A percentile compares a stretch with the other conserved stretches of the same genome.
Conservation (phyloP, 1,140 invertebrate species). For the Platorchestia sp. region DNA sequence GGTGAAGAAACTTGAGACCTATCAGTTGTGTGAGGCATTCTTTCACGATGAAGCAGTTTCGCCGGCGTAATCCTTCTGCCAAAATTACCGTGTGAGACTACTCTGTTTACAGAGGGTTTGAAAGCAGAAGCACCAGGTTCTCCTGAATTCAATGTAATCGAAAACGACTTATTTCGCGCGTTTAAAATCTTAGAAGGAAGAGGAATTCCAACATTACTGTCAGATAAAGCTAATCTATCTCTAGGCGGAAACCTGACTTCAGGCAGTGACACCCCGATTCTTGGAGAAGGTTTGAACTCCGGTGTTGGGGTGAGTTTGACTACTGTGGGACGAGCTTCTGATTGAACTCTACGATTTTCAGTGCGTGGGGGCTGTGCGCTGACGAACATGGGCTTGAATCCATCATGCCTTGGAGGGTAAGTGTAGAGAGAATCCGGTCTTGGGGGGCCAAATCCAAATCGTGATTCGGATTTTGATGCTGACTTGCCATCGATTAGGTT, state of each 20-base stretch:
- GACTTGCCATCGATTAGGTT: neutral
- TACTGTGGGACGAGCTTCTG: neutral
- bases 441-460: neutral
- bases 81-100: neutral
- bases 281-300: neutral
- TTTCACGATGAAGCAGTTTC: neutral
- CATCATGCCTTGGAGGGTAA: neutral
- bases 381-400: neutral
- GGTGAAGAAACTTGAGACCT: neutral
- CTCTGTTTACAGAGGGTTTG: neutral
- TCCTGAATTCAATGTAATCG: neutral
- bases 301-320: neutral
- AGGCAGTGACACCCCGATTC: neutral
- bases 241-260: neutral
- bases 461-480: neutral
- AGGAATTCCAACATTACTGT: neutral
- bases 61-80: neutral
- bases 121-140: neutral
- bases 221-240: neutral
- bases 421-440: neutral
- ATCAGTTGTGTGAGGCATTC: neutral
- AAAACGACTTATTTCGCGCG: neutral
- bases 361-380: neutral
- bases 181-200: neutral
- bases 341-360: neutral